phyloP scores from a whole-genome alignment of 2,113 vertebrate species.

The Gulo gulo region DNA sequence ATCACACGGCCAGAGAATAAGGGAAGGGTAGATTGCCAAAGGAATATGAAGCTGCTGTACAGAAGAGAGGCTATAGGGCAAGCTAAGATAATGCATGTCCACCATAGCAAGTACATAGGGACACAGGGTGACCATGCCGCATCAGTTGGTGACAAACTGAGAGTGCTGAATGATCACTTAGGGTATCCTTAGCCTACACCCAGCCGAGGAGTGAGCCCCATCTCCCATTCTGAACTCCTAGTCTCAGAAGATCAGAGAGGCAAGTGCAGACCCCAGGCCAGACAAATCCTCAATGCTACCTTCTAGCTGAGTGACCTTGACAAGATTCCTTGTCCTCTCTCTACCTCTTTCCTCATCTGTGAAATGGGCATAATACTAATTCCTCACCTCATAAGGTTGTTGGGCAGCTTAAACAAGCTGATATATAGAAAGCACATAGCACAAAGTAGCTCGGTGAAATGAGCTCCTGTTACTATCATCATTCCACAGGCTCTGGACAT shows the following conservation, averaged over 20 bases:
- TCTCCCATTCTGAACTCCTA: not conserved
- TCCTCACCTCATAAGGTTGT: not conserved
- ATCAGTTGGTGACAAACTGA: not conserved
- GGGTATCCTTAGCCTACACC: not conserved
- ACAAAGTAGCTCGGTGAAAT: not conserved
- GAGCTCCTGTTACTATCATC: not conserved
- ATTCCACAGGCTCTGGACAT: not conserved
- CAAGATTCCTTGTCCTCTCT: not conserved
- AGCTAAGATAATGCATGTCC: not conserved
- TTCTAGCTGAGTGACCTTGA: not conserved
- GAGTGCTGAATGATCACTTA: not conserved
- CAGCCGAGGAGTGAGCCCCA: not conserved
- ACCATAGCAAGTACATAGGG: not conserved
- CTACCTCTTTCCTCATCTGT: not conserved
- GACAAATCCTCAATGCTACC: not conserved
- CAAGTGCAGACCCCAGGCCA: not conserved
- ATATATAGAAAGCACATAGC: fast-evolving
- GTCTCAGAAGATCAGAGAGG: not conserved
- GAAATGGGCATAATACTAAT: not conserved
- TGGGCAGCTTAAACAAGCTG: not conserved
- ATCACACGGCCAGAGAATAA: not conserved
- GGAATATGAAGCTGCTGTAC: not conserved
- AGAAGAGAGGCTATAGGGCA: not conserved
- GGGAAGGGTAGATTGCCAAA: not conserved
- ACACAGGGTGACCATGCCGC: not conserved